Base-by-base conservation (phyloP, 1,140 invertebrate genomes). In the Whitmania pigra region DNA sequence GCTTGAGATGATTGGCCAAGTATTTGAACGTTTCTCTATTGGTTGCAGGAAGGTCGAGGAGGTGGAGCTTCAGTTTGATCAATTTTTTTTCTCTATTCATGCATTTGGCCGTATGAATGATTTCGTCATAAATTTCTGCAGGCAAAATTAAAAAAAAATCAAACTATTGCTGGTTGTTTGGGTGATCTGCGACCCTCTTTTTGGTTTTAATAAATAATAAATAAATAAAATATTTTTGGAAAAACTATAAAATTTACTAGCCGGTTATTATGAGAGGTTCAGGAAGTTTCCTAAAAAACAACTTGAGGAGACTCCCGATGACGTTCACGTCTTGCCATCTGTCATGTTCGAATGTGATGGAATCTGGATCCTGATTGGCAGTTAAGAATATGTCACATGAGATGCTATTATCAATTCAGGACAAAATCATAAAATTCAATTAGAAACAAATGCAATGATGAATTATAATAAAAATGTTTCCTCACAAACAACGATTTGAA, bases 21-120 rank as follows among this genome's bases (percentile, higher is more conserved):
- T 91, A 91, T 77, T 90, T 90, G 71, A 97, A 86, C 13, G 94
- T 97, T 78, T 94, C 90, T 80, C 92, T 94, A 80, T 97, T 90
- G 80, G 91, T 87, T 4, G 89, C 87, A 0, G 94, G 94, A 31
- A 97, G 84, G 63, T 89, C 88, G 75, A 86, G 83, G 17, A 88
- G 77, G 70, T 95, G 82, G 73, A 88, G 88, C 71, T 89, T 88
- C 63, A 97, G 85, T 73, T 89, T 88, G 55, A 88, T 84, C 78
- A 93, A 87, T 71, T 91, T 82, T 74, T 85, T 83, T 78, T 88
- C 84, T 72, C 87, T 84, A 82, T 92, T 86, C 75, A 89, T 86
- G 71, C 90, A 88, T 78, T 92, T 89, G 81, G 93, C 93, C 0
- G 92, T 91, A 77, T 91, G 88, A 70, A 97, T 96, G 78, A 97